phyloP scores from a whole-genome alignment of 2,113 vertebrate genomes.

The Indicator indicator region DNA sequence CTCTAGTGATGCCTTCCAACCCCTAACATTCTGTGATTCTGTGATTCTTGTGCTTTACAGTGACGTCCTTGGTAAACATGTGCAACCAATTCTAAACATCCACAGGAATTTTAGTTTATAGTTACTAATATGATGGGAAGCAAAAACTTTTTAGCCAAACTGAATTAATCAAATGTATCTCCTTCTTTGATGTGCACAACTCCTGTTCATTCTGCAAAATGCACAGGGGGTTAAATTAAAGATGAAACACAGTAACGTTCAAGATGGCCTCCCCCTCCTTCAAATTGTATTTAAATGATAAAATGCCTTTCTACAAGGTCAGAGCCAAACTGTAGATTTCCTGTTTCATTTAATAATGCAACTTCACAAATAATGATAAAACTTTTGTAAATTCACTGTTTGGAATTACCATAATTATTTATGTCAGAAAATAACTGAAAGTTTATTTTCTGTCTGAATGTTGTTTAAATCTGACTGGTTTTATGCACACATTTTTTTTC shows the following conservation, averaged over 20 bases:
- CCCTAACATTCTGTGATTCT: too few species aligned
- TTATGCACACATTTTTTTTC: neutral
- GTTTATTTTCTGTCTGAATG: conserved; percentile 45
- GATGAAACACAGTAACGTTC: conserved; percentile 20
- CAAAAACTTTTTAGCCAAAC: conserved; percentile 27
- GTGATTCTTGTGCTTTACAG: neutral
- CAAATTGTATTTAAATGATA: conserved; percentile 60
- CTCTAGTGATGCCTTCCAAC: too few species aligned
- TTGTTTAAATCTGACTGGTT: conserved; percentile 5
- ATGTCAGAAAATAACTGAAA: conserved; percentile 58
- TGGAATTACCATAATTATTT: conserved; percentile 56
- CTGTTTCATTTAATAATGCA: conserved; percentile 66
- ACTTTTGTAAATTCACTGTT: conserved; percentile 62
- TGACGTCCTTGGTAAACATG: neutral
- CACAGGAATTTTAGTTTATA: neutral
- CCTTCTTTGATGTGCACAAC: neutral
- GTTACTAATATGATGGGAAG: neutral
- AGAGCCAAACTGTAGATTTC: conserved; percentile 46
- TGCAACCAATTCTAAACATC: neutral
- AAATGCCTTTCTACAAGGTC: conserved; percentile 43
- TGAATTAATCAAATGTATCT: conserved; percentile 9
- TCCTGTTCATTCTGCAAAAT: conserved; percentile 16
- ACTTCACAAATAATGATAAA: conserved; percentile 68
- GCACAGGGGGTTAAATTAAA: conserved; percentile 69
- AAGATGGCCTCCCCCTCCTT: neutral